These are phyloP conservation scores for Planiliza haematocheilus DNA, from an alignment of 2,113 vertebrate species.

Conservation along the genomic window DNA sequence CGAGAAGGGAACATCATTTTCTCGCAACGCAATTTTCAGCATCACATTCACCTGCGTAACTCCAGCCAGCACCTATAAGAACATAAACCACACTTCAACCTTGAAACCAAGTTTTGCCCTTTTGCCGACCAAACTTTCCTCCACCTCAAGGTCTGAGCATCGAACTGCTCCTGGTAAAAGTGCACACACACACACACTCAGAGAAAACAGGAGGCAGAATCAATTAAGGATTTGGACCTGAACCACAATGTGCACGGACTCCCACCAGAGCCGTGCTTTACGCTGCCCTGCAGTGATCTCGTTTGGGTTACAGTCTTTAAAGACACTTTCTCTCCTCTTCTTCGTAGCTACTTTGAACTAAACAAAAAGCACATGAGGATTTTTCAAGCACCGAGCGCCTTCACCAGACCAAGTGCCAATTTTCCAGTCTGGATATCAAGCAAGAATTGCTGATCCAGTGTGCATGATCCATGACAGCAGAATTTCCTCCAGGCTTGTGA, in stretches of 20 bases:
- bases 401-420: slow-evolving; percentile 14
- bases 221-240: slow-evolving; percentile 30
- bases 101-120: background rate
- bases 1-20: too few relatives aligned
- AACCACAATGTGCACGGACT: slow-evolving; percentile 17
- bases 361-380: background rate
- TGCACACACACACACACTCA: background rate
- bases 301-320: slow-evolving; percentile 15
- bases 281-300: slow-evolving; percentile 25
- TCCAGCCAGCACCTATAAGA: too few relatives aligned
- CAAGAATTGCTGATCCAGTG: slow-evolving; percentile 12
- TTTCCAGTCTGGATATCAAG: slow-evolving; percentile 18
- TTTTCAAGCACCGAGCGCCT: background rate
- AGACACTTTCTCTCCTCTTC: background rate
- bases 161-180: background rate
- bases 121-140: background rate
- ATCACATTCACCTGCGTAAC: too few relatives aligned
- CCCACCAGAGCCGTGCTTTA: background rate
- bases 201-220: background rate
- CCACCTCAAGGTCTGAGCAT: background rate
- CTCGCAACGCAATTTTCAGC: too few relatives aligned
- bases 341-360: background rate
- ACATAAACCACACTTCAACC: too few relatives aligned
- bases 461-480: slow-evolving; percentile 30
- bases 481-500: slow-evolving; percentile 30